Base-by-base conservation (phyloP, 2,888 invertebrate genomes). In the Stegana nigrithorax region DNA sequence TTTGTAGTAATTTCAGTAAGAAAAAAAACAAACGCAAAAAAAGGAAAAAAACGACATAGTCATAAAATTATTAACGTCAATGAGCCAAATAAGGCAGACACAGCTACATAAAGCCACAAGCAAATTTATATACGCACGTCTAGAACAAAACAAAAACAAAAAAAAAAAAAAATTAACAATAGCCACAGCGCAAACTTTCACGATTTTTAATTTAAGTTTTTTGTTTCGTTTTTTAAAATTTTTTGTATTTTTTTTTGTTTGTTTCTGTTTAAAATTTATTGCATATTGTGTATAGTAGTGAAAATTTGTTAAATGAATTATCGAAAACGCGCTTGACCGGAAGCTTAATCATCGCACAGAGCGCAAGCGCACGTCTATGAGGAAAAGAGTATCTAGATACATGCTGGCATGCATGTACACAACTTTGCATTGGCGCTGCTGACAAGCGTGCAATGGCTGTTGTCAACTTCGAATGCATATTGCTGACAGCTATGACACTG, bases 31-130 rank as follows among this genome's bases (percentile, higher is more conserved):
- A 27, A 59, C 64, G 27, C 39, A 60, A 62, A 59, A 60, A 42
- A 57, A 66, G 32, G 55, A 73, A 75, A n/a, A n/a, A n/a, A n/a
- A n/a, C n/a, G n/a, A n/a, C n/a, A n/a, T n/a, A 78, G 72, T 56
- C 64, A 60, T 72, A 72, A 61, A 78, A 78, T 74, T 73, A 77
- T 79, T 68, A 77, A 75, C 75, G 80, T 78, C 76, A 59, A 51
- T 58, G 26, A 51, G 51, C 63, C 63, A 64, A 60, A 64, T 64
- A 60, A 25, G 63, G 63, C 10, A 32, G 36, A 57, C 60, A n/a
- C n/a, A n/a, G n/a, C n/a, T n/a, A n/a, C n/a, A n/a, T n/a, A n/a
- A n/a, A n/a, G n/a, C n/a, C n/a, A n/a, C n/a, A 51, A 56, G 44
- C 21, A 21, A 32, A 32, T 14, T 19, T 17, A 56, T n/a, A 23